phyloP scores from a whole-genome alignment of 2,888 invertebrate species.

The Megalurothrips usitatus region DNA sequence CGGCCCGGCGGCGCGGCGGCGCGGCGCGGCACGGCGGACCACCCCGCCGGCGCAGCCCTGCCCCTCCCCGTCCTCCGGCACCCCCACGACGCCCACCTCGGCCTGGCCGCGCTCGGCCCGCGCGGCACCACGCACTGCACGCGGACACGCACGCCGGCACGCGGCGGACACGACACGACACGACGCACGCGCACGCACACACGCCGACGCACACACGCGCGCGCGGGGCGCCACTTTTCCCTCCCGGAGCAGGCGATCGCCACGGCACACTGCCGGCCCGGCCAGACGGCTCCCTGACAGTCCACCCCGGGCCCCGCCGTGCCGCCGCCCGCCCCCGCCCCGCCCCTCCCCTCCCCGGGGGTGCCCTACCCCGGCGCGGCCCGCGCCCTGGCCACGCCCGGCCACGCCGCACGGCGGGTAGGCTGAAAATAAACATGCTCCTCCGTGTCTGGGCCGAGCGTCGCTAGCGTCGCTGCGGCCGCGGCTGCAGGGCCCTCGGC shows the following conservation, averaged over 20 bases:
- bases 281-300: constrained; percentile 16
- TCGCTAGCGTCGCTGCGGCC: not conserved
- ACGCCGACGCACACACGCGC: not conserved
- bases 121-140: not conserved
- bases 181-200: not conserved
- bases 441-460: not conserved
- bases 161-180: not conserved
- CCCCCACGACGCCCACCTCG: not conserved
- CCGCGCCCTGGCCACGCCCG: not conserved
- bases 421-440: constrained; percentile 25
- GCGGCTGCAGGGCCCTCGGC: not conserved
- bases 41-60: not conserved
- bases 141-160: not conserved
- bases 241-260: constrained; percentile 7
- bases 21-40: not conserved
- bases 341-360: not conserved
- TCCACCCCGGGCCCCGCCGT: not conserved
- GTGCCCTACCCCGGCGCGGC: not conserved
- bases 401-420: not conserved
- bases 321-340: not conserved
- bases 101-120: not conserved
- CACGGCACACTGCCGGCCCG: not conserved
- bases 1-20: not conserved
- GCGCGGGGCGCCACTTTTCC: not conserved
- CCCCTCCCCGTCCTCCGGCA: not conserved